A percentile compares a stretch with the other conserved stretches of the same genome.
phyloP scores from a whole-genome alignment of 2,888 invertebrate species.

The Agriotes lineatus region DNA sequence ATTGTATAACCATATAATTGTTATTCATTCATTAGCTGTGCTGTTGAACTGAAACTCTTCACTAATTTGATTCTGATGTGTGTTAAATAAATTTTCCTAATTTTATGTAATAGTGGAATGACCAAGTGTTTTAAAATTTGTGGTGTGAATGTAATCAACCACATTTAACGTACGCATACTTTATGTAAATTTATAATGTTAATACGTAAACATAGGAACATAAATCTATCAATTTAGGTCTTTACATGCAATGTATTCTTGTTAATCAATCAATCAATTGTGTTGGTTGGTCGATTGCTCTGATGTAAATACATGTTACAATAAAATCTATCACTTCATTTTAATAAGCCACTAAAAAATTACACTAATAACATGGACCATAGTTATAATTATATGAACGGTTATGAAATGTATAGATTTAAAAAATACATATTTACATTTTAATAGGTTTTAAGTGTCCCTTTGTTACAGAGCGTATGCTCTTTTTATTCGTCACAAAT shows the following conservation, averaged over 20 bases:
- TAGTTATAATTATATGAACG: constrained; percentile 41
- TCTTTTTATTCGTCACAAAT: constrained; percentile 43
- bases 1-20: constrained; percentile 34
- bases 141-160: constrained; percentile 48
- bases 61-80: constrained; percentile 26
- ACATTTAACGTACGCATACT: constrained; percentile 53
- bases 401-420: constrained; percentile 41
- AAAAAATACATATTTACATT: constrained; percentile 45
- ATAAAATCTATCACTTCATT: constrained; percentile 53
- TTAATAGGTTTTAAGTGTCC: constrained; percentile 44
- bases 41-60: constrained; percentile 28
- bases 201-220: constrained; percentile 55
- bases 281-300: constrained; percentile 52
- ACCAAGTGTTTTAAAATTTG: constrained; percentile 51
- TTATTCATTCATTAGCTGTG: constrained; percentile 34
- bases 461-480: constrained; percentile 43
- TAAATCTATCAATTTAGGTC: constrained; percentile 46
- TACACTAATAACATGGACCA: constrained; percentile 43
- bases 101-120: constrained; percentile 49
- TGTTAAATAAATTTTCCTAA: constrained; percentile 28
- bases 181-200: constrained; percentile 57
- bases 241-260: constrained; percentile 56
- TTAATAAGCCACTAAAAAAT: constrained; percentile 40
- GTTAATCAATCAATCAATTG: constrained; percentile 52
- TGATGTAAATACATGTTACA: constrained; percentile 59